phyloP scores from a whole-genome alignment of 2,888 invertebrate genomes.

The Rhingia rostrata region DNA sequence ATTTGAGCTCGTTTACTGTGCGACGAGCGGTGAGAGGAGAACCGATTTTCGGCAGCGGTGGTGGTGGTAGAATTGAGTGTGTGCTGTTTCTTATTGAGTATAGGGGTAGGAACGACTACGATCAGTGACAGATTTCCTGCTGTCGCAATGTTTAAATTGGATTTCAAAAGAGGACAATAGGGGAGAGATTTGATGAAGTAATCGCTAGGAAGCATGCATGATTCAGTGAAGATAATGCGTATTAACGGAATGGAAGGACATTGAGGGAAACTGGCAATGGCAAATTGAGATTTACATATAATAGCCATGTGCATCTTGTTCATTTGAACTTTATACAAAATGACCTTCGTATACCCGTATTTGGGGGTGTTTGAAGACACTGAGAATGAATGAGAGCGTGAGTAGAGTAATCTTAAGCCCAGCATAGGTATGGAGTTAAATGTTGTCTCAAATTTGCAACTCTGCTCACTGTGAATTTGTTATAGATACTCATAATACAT shows the following conservation, averaged over 20 bases:
- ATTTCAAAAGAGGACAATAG: conserved; percentile 5
- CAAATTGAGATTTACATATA: too few relatives aligned
- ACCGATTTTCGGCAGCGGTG: not conserved
- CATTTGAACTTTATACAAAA: too few relatives aligned
- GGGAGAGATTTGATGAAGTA: not conserved
- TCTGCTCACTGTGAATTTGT: too few relatives aligned
- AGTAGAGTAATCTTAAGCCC: too few relatives aligned
- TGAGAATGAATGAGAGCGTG: too few relatives aligned
- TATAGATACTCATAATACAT: too few relatives aligned
- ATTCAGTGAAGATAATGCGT: not conserved
- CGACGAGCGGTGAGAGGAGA: not conserved
- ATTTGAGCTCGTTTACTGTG: not conserved
- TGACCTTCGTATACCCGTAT: too few relatives aligned
- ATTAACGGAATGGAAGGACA: not conserved
- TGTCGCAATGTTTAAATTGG: not conserved
- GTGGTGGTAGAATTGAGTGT: not conserved
- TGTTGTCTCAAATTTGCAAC: too few relatives aligned
- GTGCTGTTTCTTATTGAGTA: too few relatives aligned
- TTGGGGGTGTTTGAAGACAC: too few relatives aligned
- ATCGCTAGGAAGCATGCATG: not conserved
- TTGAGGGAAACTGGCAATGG: not conserved
- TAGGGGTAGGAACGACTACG: not conserved
- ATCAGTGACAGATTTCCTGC: not conserved
- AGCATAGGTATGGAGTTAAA: too few relatives aligned
- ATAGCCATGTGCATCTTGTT: too few relatives aligned